Percentiles rank a stretch among this genome's conserved stretches.
Evolutionary conservation across 2,797 vertebrate species (phyloP).

Genomic region (Melanotaenia parkinsoni): DNA sequence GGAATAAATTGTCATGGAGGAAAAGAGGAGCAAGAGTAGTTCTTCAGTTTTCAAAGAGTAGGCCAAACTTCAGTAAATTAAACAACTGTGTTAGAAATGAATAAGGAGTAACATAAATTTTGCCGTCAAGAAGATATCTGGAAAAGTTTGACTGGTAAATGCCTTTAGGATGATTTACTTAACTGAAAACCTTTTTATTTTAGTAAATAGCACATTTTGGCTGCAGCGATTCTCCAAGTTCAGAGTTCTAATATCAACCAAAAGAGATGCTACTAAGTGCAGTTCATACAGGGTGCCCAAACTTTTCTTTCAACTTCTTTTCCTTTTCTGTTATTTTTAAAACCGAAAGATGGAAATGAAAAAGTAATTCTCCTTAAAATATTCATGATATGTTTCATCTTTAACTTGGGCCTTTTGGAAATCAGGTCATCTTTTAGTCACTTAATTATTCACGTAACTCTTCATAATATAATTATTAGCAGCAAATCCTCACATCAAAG

Average conservation of each 20-base stretch:
- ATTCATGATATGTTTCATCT: constrained; percentile 17
- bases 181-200: neutral
- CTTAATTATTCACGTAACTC: constrained; percentile 21
- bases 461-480: constrained; percentile 7
- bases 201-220: neutral
- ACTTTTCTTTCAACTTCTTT: neutral
- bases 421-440: constrained; percentile 22
- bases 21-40: constrained; percentile 18
- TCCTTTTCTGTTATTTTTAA: neutral
- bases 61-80: neutral
- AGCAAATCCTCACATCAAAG: constrained; percentile 14
- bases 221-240: neutral
- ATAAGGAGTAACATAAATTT: neutral
- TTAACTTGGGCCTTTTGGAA: constrained; percentile 10
- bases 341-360: constrained; percentile 18
- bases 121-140: neutral
- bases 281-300: neutral
- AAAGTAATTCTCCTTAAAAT: constrained; percentile 23
- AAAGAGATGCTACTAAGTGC: neutral
- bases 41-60: constrained; percentile 34
- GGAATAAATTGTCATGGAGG: constrained; percentile 29
- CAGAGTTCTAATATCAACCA: neutral
- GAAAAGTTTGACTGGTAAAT: neutral
- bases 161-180: neutral
- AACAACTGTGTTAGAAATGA: neutral